phyloP scores from a whole-genome alignment of 2,797 vertebrate genomes.

The Anguilla marmorata region DNA sequence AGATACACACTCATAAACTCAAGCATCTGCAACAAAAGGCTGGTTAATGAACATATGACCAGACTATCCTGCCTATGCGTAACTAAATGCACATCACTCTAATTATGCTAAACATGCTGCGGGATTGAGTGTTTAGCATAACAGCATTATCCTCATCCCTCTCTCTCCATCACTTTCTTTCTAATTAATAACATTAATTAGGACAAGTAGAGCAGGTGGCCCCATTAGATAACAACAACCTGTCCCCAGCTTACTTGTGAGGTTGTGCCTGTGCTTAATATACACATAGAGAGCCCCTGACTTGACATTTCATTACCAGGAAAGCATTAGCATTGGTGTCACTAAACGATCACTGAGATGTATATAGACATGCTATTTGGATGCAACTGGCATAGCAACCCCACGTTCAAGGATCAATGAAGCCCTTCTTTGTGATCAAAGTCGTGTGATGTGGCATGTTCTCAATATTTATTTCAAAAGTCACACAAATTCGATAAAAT shows the following conservation, averaged over 20 bases:
- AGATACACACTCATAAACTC: background rate
- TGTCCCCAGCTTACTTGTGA: background rate
- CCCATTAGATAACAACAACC: slow-evolving; percentile 15
- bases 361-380: background rate
- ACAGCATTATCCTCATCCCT: background rate
- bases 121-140: slow-evolving; percentile 25
- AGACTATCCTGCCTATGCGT: background rate
- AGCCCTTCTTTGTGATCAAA: slow-evolving; percentile 48
- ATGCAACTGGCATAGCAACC: background rate
- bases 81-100: slow-evolving; percentile 10
- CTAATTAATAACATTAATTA: slow-evolving; percentile 41
- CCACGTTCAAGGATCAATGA: slow-evolving; percentile 24
- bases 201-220: slow-evolving; percentile 26
- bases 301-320: slow-evolving; percentile 6
- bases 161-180: slow-evolving; percentile 20
- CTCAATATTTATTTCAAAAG: slow-evolving; percentile 53
- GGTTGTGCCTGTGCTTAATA: background rate
- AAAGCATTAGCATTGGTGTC: background rate
- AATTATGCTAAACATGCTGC: slow-evolving; percentile 20
- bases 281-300: background rate
- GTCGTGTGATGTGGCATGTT: slow-evolving; percentile 43
- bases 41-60: background rate
- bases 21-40: background rate
- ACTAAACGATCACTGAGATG: background rate
- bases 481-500: slow-evolving; percentile 44